Percentiles rank a stretch among this genome's conserved stretches.
Conservation (phyloP, 2,113 vertebrate species). For the Vicugna pacos region DNA sequence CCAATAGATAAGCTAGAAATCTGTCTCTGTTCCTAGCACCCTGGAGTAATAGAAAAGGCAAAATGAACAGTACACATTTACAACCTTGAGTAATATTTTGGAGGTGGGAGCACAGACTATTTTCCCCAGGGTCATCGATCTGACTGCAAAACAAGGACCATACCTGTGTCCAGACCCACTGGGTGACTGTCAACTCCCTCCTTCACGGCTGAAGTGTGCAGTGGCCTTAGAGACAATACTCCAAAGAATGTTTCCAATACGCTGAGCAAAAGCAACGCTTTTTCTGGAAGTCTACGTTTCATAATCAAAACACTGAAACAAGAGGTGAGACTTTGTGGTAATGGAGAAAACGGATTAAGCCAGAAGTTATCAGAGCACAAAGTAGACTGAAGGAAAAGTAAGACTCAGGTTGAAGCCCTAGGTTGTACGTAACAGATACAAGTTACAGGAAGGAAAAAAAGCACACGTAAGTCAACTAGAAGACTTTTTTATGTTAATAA, state of each 20-base stretch:
- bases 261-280: background rate
- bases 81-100: background rate
- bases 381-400: background rate
- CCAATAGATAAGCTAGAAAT: background rate
- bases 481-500: background rate
- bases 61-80: background rate
- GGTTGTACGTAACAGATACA: background rate
- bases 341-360: background rate
- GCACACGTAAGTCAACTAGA: background rate
- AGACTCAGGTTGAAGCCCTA: background rate
- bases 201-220: background rate
- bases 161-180: background rate
- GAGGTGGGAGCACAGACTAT: background rate
- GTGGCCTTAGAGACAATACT: background rate
- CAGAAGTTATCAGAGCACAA: background rate
- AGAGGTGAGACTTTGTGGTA: background rate
- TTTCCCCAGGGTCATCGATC: background rate
- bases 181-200: background rate
- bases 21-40: background rate
- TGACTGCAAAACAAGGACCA: background rate
- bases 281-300: background rate
- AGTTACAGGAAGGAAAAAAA: background rate
- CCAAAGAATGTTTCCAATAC: background rate
- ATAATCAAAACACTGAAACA: slow-evolving; percentile 40
- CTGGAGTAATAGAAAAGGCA: background rate